A percentile compares a stretch with the other conserved stretches of the same genome.
phyloP scores from a whole-genome alignment of 2,888 invertebrate genomes.

The Heteromyza rotundicornis region DNA sequence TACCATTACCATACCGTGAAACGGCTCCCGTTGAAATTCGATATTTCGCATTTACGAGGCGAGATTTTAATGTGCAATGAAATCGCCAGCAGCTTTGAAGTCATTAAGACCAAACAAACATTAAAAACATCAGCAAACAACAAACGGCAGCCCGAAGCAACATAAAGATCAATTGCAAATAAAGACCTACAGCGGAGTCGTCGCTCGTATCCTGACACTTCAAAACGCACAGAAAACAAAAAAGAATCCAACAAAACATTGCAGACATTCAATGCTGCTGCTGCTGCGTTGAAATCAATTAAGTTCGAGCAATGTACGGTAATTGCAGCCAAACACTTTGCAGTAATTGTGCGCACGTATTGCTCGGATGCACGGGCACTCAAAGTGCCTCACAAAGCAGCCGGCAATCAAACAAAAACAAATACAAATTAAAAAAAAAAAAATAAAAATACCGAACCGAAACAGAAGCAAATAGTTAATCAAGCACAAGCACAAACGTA shows the following conservation, averaged over 20 bases:
- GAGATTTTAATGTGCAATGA: too few species aligned
- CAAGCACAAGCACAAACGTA: constrained; percentile 12
- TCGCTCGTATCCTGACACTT: constrained; percentile 30
- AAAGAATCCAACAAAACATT: background rate
- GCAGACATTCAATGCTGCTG: constrained; percentile 9
- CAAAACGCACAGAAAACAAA: constrained; percentile 27
- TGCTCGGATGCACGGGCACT: constrained; percentile 20
- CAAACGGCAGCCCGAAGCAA: background rate
- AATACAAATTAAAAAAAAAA: constrained; percentile 31
- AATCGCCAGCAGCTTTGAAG: too few species aligned
- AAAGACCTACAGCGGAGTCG: constrained; percentile 1
- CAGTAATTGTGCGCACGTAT: constrained; percentile 13
- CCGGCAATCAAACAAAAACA: constrained; percentile 44
- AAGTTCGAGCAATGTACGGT: constrained; percentile 47
- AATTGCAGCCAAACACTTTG: constrained; percentile 44
- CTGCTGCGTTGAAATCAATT: constrained; percentile 45
- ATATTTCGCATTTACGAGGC: too few species aligned
- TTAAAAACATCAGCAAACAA: background rate
- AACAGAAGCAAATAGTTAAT: constrained; percentile 7
- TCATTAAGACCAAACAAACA: too few species aligned
- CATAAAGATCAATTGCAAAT: background rate
- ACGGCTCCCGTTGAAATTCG: too few species aligned
- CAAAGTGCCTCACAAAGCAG: constrained; percentile 34
- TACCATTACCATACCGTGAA: too few species aligned
- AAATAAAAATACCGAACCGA: constrained; percentile 4